Base-by-base conservation (phyloP, 2,113 vertebrate species). In the Climacteris rufus region DNA sequence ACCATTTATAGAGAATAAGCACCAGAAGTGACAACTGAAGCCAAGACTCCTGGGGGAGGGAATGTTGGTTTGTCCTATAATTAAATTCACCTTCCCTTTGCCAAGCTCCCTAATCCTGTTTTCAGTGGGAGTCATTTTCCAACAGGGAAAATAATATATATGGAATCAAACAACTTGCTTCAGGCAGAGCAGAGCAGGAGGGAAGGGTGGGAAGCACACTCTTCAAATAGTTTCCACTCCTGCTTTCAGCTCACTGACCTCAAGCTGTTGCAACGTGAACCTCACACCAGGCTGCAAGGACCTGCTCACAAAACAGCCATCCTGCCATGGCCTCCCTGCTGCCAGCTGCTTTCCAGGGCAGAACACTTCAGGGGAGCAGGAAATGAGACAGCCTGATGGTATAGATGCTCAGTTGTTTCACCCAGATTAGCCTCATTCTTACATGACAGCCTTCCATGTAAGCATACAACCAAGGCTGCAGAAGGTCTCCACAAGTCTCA, bases 51-150 rank as follows among this genome's bases (percentile, higher is more conserved):
- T 68, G 44, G 52, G 69, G 64, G 37, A 87, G 89, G 66, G 93
- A 89, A 95, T 76, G 86, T n/a, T 89, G 74, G 52, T 95, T 95
- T 92, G 83, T 92, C 94, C 90, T 95, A 71, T 96, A 96, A 96
- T 97, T 96, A 97, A 85, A 64, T 90, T 68, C 56, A 89, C 74
- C 61, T 91, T 95, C 78, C 83, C 87, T 93, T 87, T 93, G 80
- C 93, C 88, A 94, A 95, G 72, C 69, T 96, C 53, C 80, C 50
- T 97, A 97, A 96, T 97, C 96, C 94, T 94, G 60, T 96, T 95
- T 95, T 64, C 83, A 94, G 90, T 89, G 69, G 89, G 72, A 96
- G 85, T 90, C 76, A 53, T 92, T 91, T 96, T 96, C 93, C 33
- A 2, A 39, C 72, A 93, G 61, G 70, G 49, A 93, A 93, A 95